phyloP scores from a whole-genome alignment of 2,888 invertebrate species.

The Belgica antarctica region DNA sequence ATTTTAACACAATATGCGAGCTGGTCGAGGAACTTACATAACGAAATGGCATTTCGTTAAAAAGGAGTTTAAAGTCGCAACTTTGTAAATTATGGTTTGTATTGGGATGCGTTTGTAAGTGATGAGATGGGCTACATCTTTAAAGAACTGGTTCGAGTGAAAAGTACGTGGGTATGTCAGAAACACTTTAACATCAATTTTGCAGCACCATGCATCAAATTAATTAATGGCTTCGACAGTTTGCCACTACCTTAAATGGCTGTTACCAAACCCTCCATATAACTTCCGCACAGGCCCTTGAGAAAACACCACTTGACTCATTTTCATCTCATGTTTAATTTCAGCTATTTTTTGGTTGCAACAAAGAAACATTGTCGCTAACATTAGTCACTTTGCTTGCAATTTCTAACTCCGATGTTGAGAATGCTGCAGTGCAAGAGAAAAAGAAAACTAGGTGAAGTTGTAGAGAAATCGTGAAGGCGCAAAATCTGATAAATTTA shows the following conservation, averaged over 20 bases:
- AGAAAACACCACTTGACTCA: no score
- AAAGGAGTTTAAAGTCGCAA: neutral
- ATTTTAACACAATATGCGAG: conserved; percentile 30
- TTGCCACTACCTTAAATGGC: no score
- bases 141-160: no score
- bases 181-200: no score
- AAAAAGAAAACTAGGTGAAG: conserved; percentile 23
- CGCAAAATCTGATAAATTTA: neutral
- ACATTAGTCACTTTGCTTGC: neutral
- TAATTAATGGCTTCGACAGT: no score
- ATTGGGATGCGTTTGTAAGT: neutral
- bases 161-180: no score
- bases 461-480: neutral
- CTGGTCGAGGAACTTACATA: conserved; percentile 30
- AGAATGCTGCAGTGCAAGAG: neutral
- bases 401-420: neutral
- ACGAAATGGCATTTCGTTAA: conserved; percentile 41
- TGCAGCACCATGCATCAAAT: no score
- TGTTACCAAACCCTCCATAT: no score
- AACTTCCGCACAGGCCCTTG: neutral
- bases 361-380: neutral
- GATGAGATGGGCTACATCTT: no score
- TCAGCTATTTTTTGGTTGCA: neutral
- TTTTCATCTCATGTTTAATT: conserved; percentile 4
- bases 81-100: neutral